These are phyloP conservation scores for Pelvicachromis taeniatus DNA, from an alignment of 2,113 vertebrate species.

Conservation along the genomic window DNA sequence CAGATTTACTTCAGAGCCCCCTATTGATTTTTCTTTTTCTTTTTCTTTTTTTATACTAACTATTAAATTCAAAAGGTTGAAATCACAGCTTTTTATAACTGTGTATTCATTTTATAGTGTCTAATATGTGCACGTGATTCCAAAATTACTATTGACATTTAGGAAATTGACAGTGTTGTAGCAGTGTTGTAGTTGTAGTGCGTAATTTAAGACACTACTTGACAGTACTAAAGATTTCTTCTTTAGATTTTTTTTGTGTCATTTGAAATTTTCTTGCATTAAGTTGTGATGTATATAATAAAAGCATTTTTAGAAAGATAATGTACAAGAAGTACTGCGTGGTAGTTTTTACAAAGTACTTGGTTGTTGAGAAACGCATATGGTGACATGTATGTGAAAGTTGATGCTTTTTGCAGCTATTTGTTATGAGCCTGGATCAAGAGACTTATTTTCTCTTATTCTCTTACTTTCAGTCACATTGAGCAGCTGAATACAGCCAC, in stretches of 20 bases:
- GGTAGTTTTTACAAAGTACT: neutral
- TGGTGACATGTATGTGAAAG: neutral
- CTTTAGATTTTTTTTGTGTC: neutral
- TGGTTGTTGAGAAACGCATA: neutral
- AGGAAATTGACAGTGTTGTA: neutral
- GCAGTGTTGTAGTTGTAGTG: neutral
- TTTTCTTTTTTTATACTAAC: rapidly evolving
- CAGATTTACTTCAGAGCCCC: neutral
- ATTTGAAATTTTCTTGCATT: neutral
- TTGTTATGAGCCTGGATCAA: neutral
- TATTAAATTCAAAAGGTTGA: neutral
- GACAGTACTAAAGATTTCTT: neutral
- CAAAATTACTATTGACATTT: neutral
- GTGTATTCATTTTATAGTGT: neutral
- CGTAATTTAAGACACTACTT: neutral
- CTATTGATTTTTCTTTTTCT: neutral
- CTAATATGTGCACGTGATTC: neutral
- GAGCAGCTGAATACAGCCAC: constrained; percentile 18
- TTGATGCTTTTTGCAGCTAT: neutral
- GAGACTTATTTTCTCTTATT: neutral
- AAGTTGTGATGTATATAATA: neutral
- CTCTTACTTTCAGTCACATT: neutral
- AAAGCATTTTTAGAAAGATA: neutral
- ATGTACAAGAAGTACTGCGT: neutral
- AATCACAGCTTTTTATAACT: neutral